Conservation (phyloP, 1,140 invertebrate genomes). For the Cecropterus lyciades region DNA sequence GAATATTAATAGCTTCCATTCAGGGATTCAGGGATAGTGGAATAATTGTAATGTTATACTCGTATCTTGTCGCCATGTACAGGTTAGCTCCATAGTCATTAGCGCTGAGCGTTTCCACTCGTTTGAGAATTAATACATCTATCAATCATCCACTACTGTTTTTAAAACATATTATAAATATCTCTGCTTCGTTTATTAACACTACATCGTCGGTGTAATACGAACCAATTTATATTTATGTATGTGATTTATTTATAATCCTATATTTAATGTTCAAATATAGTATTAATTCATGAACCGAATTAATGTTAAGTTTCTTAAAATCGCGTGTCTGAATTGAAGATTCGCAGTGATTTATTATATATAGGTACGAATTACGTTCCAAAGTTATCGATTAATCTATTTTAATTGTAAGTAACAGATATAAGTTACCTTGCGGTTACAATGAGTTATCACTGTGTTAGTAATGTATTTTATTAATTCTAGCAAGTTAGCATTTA, state of each 20-base stretch:
- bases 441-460: slow-evolving; percentile 4
- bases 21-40: slow-evolving; percentile 7
- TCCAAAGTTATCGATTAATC: neutral
- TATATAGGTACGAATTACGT: slow-evolving; percentile 3
- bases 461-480: neutral
- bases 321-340: too few relatives aligned
- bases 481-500: too few relatives aligned
- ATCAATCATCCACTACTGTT: neutral
- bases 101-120: neutral
- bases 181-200: neutral
- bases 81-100: neutral
- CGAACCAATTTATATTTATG: too few relatives aligned
- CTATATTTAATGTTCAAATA: too few relatives aligned
- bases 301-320: too few relatives aligned
- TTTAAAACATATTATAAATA: neutral
- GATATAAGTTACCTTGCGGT: too few relatives aligned
- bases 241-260: too few relatives aligned
- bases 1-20: slow-evolving; percentile 33
- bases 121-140: neutral
- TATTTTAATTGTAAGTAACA: slow-evolving; percentile 2
- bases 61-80: neutral
- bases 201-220: neutral
- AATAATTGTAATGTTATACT: slow-evolving; percentile 11
- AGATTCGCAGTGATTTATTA: slow-evolving; percentile 4
- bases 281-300: too few relatives aligned